These are phyloP conservation scores for Galago senegalensis DNA, from an alignment of 2,797 vertebrate species.

Conservation along the genomic window DNA sequence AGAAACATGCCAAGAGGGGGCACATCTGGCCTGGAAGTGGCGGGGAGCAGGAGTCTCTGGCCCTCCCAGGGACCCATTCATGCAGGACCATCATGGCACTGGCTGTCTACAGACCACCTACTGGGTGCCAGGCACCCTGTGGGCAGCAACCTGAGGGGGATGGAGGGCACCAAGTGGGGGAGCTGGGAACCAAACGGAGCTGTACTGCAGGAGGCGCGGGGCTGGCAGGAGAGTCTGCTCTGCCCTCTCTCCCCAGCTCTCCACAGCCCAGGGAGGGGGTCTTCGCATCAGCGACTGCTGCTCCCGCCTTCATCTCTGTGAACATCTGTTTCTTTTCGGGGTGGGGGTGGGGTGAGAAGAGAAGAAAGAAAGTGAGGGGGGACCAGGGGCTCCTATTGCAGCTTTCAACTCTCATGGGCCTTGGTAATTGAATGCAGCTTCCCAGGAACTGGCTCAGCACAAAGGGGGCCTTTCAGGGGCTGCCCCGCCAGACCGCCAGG, in stretches of 20 bases:
- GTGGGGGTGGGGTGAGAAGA: slow-evolving; percentile 78
- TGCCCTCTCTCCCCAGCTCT: background rate
- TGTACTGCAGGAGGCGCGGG: fast-evolving
- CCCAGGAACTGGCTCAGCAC: slow-evolving; percentile 77
- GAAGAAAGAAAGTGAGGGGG: slow-evolving; percentile 36
- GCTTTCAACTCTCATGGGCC: slow-evolving; percentile 67
- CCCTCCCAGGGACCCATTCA: background rate
- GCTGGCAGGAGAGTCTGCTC: background rate
- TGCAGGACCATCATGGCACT: background rate
- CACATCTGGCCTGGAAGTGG: background rate
- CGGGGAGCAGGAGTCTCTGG: background rate
- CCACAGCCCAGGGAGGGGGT: background rate
- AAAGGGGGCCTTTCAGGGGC: slow-evolving; percentile 88
- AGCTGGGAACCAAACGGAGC: background rate
- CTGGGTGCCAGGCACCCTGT: background rate
- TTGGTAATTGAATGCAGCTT: slow-evolving; percentile 89
- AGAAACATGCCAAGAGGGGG: background rate
- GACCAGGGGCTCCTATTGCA: slow-evolving; percentile 28
- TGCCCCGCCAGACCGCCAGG: slow-evolving; percentile 66
- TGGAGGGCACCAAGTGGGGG: background rate
- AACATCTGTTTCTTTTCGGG: slow-evolving; percentile 86
- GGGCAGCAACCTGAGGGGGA: background rate
- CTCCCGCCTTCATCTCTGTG: background rate
- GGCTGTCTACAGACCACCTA: background rate
- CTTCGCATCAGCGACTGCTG: background rate